Evolutionary conservation across 2,113 vertebrate species (phyloP).

Genomic region (Sclerurus mexicanus): DNA sequence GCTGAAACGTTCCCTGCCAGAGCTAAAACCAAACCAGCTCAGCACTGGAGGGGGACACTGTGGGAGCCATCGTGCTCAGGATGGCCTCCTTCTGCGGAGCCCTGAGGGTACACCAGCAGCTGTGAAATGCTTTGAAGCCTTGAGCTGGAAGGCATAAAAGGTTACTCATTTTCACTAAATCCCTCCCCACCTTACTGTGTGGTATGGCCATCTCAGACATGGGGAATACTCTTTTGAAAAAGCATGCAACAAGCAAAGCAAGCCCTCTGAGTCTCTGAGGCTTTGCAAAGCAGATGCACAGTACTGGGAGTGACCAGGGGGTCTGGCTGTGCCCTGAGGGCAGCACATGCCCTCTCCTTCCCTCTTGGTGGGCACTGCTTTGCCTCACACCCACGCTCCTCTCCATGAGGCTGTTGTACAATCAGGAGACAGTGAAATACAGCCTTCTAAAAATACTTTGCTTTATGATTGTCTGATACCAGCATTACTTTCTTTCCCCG

Average conservation of each 20-base stretch:
- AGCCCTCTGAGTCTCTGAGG: fast-evolving
- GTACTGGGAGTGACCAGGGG: fast-evolving
- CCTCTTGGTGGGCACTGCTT: neutral
- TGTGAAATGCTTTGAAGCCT: neutral
- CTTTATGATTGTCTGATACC: neutral
- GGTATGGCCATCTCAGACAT: fast-evolving
- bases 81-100: fast-evolving
- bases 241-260: neutral
- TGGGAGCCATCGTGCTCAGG: fast-evolving
- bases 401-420: neutral
- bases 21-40: fast-evolving
- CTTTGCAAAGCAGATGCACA: fast-evolving
- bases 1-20: fast-evolving
- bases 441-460: neutral
- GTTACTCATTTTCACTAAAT: neutral
- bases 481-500: neutral
- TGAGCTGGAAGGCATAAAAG: neutral
- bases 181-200: neutral
- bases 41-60: fast-evolving
- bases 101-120: neutral
- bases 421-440: neutral
- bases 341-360: neutral
- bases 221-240: neutral
- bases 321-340: fast-evolving
- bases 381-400: fast-evolving